These are phyloP conservation scores for Lepus timidus DNA, from an alignment of 2,113 vertebrate genomes.

Conservation along the genomic window DNA sequence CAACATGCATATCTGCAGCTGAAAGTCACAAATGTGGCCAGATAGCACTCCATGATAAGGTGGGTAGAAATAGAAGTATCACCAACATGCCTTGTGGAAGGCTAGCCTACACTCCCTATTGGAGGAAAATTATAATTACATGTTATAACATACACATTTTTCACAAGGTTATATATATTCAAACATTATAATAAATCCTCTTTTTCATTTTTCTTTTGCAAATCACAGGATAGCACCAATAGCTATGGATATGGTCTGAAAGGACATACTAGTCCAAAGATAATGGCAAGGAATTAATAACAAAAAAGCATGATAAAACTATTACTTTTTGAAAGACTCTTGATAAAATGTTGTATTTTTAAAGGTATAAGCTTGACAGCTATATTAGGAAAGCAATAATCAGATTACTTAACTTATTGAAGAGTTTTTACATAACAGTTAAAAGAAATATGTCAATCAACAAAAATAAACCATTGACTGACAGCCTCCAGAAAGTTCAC, in stretches of 20 bases:
- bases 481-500: constrained; percentile 49
- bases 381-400: constrained; percentile 31
- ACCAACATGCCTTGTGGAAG: not conserved
- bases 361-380: not conserved
- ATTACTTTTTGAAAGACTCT: not conserved
- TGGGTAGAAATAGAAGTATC: not conserved
- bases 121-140: not conserved
- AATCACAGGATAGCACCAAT: not conserved
- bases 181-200: not conserved
- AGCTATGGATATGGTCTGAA: not conserved
- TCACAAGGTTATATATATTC: constrained; percentile 4
- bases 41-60: not conserved
- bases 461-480: constrained; percentile 71
- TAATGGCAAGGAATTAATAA: not conserved
- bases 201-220: not conserved
- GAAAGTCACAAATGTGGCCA: not conserved
- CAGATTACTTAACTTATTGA: constrained; percentile 65
- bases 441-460: constrained; percentile 67
- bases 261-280: not conserved
- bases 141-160: not conserved
- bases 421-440: constrained; percentile 52
- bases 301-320: not conserved
- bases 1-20: constrained; percentile 31
- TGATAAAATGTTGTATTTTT: not conserved
- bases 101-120: not conserved